These are phyloP conservation scores for Nyctibius grandis DNA, from an alignment of 2,797 vertebrate genomes.

Conservation along the genomic window DNA sequence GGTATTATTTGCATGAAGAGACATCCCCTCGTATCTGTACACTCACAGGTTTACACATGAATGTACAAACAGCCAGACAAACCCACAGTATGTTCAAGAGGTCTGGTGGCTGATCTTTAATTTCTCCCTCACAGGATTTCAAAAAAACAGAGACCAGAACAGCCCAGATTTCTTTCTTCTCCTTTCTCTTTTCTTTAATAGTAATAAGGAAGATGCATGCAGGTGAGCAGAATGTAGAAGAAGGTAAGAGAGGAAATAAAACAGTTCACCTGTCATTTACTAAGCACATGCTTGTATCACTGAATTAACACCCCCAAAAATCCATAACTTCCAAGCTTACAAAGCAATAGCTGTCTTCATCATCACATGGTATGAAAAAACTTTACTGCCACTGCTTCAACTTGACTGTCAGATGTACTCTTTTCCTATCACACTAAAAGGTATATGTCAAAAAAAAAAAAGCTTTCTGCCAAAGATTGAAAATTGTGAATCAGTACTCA, in stretches of 20 bases:
- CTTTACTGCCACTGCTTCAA: neutral
- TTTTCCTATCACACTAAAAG: neutral
- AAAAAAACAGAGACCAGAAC: neutral
- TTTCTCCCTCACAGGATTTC: neutral
- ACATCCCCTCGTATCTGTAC: neutral
- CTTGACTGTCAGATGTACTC: neutral
- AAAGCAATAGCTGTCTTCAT: neutral
- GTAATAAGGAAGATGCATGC: neutral
- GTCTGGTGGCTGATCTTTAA: neutral
- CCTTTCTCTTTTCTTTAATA: neutral
- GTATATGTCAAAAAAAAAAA: neutral
- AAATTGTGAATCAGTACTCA: neutral
- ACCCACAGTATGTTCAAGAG: neutral
- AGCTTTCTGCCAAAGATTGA: neutral
- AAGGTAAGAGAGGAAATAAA: neutral
- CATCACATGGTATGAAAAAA: neutral
- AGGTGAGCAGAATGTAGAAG: neutral
- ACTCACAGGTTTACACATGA: rapidly evolving
- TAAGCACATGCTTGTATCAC: neutral
- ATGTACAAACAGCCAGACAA: neutral
- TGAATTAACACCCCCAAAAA: neutral
- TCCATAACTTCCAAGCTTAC: neutral
- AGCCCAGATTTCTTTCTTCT: neutral
- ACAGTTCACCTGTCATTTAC: neutral
- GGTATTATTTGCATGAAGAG: rapidly evolving